Base-by-base conservation (phyloP, 1,140 invertebrate genomes). In the Heterodera schachtii region DNA sequence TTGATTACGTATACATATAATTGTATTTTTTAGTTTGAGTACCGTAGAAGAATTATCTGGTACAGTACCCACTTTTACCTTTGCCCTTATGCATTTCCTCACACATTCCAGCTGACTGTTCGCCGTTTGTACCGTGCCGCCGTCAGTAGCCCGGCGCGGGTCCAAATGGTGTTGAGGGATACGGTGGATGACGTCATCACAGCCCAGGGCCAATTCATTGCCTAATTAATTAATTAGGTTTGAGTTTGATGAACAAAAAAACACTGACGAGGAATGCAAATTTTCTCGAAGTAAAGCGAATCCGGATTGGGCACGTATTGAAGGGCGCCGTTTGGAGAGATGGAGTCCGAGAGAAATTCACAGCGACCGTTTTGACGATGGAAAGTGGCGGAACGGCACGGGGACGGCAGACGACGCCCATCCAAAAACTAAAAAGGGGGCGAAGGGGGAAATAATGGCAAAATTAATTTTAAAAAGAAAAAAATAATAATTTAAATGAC, bases 81-180 rank as follows among this genome's bases (percentile, higher is more conserved):
- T 64, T 41, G 84, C 82, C 16, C 60, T 64, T 46, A 85, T 75
- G 71, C 84, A 85, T 21, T 79, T 69, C 3, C 86, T 66, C 19
- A 85, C 74, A 52, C 84, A 85, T 8, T 85, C 82, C 0, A 84
- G 44, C 75, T 85, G 84, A 41, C 52, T 84, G 21, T 3, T n/a
- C 49, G 84, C 85, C 60, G 86, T 87, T 19, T 84, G 31, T 11
- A 87, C 73, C 31, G 83, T 85, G 1, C 84, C 84, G 16, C 83
- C 86, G 21, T 73, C 82, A 19, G 44, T 16, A 5, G 83, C 64
- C 31, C 66, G 52, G 69, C 79, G 21, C n/a, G 67, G 52, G 57
- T 85, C 85, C 66, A 85, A 47, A 21, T 80, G 67, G 43, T 86
- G 84, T 49, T 85, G 84, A 7, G 84, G 84, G 73, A 85, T 85